Evolutionary conservation across 2,797 vertebrate genomes (phyloP), one percentile per base, ranked within the genome.

Genomic region (Acestrorhynchus altus): DNA sequence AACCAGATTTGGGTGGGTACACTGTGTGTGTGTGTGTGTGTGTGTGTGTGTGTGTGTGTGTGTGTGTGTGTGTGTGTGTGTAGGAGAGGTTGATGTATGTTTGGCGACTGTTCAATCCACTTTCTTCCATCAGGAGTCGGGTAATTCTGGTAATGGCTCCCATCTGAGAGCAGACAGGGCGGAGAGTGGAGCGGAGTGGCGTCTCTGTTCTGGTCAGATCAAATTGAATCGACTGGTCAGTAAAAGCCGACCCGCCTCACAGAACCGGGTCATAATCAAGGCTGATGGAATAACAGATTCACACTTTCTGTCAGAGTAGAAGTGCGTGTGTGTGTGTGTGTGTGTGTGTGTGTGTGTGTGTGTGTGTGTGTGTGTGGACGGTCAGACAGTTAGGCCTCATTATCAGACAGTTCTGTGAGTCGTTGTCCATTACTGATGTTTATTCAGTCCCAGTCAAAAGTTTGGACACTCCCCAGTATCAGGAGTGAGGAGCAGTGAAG

Each of bases 31-130:
- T 22, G n/a, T 54, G n/a, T 54, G 52, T 54, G 52, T 22, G n/a
- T 31, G 56, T 59, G 56, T 15, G 9, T 59, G 56, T 31, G 22
- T 59, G 24, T 31, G 8, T 59, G 56, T 59, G 26, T 40, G 28
- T 69, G 7, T 59, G 56, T 28, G 13, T 6, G n/a, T n/a, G n/a
- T n/a, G n/a, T n/a, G n/a, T n/a, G n/a, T n/a, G n/a, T n/a, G n/a
- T n/a, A n/a, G n/a, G 26, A 64, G 10, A 64, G 24, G 18, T 42
- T 64, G 61, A 64, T 64, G n/a, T 42, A 64, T 42, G 35, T 44
- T 42, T 64, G 61, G 61, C 35, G 44, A 22, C 61, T 22, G 61
- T 26, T 59, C 56, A 59, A 59, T 59, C 56, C 56, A 59, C 56
- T 64, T 64, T 64, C n/a, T n/a, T 64, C 35, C 35, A 64, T 64